Base-by-base conservation (phyloP, 2,888 invertebrate species). In the Notodonta ziczac region DNA sequence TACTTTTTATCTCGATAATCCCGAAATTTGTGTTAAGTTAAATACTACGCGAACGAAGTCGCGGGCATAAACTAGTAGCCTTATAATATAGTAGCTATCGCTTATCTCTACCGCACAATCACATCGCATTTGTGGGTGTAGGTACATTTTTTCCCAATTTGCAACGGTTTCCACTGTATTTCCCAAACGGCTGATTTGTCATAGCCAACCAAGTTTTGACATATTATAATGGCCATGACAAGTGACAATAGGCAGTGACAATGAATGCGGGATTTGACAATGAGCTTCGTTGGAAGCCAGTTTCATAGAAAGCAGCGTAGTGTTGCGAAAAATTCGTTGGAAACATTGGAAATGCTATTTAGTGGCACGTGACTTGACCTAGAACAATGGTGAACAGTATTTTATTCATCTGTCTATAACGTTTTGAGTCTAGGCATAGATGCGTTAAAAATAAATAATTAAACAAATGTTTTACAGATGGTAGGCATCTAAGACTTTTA, bases 131-230 rank as follows among this genome's bases (percentile, higher is more conserved):
- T 14, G 46, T 66, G 66, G 76, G 73, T 68, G 32, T 52, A 42
- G 51, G 58, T 39, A 59, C 58, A 57, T 69, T 70, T 73, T 66
- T 69, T 69, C 60, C 40, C 52, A 58, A 73, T 75, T 70, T 53
- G 68, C 32, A 56, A 66, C 67, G 76, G 70, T 73, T 68, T 65
- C 67, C 51, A 57, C 65, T 69, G 58, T 62, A 63, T 76, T 76
- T 73, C 70, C 69, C 67, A 75, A 76, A 72, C 63, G 46, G 13
- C 35, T 48, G 56, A 74, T 79, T 77, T 58, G 78, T 67, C 63
- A 72, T 62, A 70, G 60, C 56, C 2, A 62, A 55, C 16, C 65
- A 12, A 16, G 60, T 70, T 73, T 70, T 70, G 68, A 64, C 65
- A 69, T 64, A 66, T 63, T 61, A 7, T 60, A 67, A 67, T 42